These are phyloP conservation scores for Macrotrachela quadricornifera DNA, from an alignment of 1,140 invertebrate genomes.

Conservation along the genomic window DNA sequence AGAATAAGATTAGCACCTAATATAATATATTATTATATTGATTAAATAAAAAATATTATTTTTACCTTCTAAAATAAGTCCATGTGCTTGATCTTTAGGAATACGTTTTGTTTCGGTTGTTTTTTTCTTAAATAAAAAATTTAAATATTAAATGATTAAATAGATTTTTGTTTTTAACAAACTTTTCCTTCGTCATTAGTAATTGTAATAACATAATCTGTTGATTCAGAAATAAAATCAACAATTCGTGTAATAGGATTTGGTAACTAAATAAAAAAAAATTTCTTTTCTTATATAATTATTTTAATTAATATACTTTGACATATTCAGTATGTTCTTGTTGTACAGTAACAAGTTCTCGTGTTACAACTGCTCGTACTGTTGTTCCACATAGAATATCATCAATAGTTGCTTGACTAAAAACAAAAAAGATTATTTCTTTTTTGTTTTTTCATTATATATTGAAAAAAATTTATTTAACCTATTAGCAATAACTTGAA, in stretches of 20 bases:
- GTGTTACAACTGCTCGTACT: conserved; percentile 23
- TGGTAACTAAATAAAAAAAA: not conserved
- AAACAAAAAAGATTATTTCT: too few relatives aligned
- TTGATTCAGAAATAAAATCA: not conserved
- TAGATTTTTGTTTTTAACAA: not conserved
- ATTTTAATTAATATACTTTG: conserved; percentile 15
- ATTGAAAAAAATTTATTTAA: too few relatives aligned
- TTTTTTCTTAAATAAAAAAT: not conserved
- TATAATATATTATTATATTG: conserved; percentile 3
- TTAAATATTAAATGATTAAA: not conserved
- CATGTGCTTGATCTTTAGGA: conserved; percentile 5
- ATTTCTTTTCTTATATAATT: not conserved
- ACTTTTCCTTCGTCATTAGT: not conserved
- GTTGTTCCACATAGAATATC: conserved; percentile 28
- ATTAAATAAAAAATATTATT: not conserved
- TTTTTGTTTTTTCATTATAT: too few relatives aligned
- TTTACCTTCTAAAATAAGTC: conserved; percentile 28
- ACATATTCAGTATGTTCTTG: conserved; percentile 31
- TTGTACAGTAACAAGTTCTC: conserved; percentile 24
- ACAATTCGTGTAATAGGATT: not conserved
- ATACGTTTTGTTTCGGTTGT: not conserved
- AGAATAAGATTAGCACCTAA: conserved; percentile 26
- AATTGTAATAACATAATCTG: not conserved
- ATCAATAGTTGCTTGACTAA: conserved; percentile 13
- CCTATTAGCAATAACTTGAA: too few relatives aligned